These are phyloP conservation scores for Eulithis testata DNA, from an alignment of 2,888 invertebrate genomes.

Conservation along the genomic window DNA sequence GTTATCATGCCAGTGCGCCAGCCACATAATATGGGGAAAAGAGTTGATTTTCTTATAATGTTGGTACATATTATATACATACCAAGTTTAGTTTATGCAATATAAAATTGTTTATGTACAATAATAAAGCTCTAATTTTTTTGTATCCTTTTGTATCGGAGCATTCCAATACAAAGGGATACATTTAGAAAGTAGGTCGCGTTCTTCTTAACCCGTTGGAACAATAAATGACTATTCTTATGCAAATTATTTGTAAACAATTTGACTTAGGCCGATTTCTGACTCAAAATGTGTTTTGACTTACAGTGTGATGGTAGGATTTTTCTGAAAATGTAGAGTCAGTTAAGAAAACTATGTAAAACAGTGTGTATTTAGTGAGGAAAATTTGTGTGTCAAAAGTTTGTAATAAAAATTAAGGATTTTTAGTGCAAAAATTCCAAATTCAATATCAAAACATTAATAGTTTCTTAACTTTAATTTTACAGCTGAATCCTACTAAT, in stretches of 20 bases:
- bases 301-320: constrained; percentile 47
- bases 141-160: neutral
- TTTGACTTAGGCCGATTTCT: constrained; percentile 40
- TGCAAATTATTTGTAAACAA: constrained; percentile 68
- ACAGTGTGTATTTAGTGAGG: neutral
- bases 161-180: constrained; percentile 42
- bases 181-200: constrained; percentile 73
- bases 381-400: constrained; percentile 23
- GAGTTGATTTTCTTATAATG: too few relatives aligned
- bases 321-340: too few relatives aligned
- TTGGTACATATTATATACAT: too few relatives aligned
- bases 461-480: too few relatives aligned
- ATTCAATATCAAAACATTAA: too few relatives aligned
- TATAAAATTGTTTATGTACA: neutral
- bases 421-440: too few relatives aligned
- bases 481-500: too few relatives aligned
- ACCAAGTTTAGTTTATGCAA: constrained; percentile 10
- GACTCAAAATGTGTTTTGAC: constrained; percentile 54
- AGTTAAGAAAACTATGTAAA: neutral
- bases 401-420: too few relatives aligned
- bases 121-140: constrained; percentile 11
- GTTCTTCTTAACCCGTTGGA: constrained; percentile 39
- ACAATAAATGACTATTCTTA: constrained; percentile 65
- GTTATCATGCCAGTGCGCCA: too few relatives aligned
- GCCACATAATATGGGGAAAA: too few relatives aligned